Conservation (phyloP, 2,113 vertebrate genomes). For the Tretioscincus oriximinensis region DNA sequence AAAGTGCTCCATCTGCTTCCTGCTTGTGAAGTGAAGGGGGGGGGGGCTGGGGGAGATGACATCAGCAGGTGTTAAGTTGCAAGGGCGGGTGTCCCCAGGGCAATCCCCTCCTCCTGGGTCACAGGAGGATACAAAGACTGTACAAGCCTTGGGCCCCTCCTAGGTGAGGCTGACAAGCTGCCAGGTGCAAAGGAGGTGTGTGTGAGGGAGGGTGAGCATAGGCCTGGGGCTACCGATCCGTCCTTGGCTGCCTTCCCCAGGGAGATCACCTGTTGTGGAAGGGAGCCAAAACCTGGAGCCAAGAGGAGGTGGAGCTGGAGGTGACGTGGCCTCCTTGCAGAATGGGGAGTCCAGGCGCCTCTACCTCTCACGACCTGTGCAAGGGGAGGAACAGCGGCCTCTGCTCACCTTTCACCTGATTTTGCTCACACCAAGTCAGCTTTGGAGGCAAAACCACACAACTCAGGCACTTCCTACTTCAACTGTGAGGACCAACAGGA, state of each 20-base stretch:
- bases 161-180: background rate
- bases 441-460: background rate
- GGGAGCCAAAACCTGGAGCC: background rate
- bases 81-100: background rate
- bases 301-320: no score
- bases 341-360: background rate
- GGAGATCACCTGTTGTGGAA: constrained; percentile 1
- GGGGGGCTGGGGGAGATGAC: background rate
- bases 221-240: background rate
- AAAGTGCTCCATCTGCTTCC: no score
- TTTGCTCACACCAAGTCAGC: no score
- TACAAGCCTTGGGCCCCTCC: background rate
- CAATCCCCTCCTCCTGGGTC: background rate
- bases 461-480: background rate
- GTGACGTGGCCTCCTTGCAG: no score
- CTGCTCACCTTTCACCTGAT: background rate
- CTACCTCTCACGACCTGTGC: background rate
- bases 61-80: background rate
- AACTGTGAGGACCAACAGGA: background rate
- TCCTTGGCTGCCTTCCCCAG: background rate
- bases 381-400: background rate
- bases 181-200: background rate
- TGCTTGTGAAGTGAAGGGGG: background rate
- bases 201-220: background rate
- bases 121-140: background rate